Evolutionary conservation across 2,797 vertebrate genomes (phyloP), one percentile per base, ranked within the genome.

Genomic region (Miichthys miiuy): DNA sequence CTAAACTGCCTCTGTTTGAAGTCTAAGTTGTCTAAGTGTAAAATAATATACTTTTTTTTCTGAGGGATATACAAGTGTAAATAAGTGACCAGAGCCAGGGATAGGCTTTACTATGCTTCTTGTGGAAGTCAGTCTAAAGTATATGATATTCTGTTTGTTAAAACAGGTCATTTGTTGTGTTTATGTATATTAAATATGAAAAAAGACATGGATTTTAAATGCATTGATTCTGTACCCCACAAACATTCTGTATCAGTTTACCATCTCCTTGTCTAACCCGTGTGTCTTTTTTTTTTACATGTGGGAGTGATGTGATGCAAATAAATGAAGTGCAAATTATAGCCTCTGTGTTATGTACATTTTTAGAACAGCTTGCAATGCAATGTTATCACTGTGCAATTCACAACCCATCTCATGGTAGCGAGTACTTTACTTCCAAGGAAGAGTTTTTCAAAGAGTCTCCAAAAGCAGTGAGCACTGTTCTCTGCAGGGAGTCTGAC

Each of bases 31-130:
- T 81, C 54, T 66, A 70, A 89, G 82, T 81, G 81, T 79, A 46
- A 61, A 47, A 11, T 11, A 13, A 74, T 46, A 72, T 72, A 77
- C 63, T 81, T 68, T 41, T 34, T 34, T 34, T 34, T 74, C 64
- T 83, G 77, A 60, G 48, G 68, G 5, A 52, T 79, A 41, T 7
- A 72, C 52, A 75, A 17, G 6, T 84, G 54, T 76, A 50, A 48
- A 27, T n/a, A 42, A 62, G 42, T 30, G 27, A 54, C 41, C 60
- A 55, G 65, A 75, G 72, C 42, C 47, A 27, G 38, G 21, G 25
- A 18, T 5, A 20, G 25, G 51, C 47, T 79, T 68, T 54, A 74
- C 54, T 94, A 89, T 94, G 93, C 95, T 96, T 96, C 95, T 93
- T 88, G 92, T 95, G 85, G 95, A 96, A 96, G 95, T 90, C 14